Percentiles rank a stretch among this genome's conserved stretches.
phyloP scores from a whole-genome alignment of 2,888 invertebrate genomes.

The Pharmacophagus antenor region DNA sequence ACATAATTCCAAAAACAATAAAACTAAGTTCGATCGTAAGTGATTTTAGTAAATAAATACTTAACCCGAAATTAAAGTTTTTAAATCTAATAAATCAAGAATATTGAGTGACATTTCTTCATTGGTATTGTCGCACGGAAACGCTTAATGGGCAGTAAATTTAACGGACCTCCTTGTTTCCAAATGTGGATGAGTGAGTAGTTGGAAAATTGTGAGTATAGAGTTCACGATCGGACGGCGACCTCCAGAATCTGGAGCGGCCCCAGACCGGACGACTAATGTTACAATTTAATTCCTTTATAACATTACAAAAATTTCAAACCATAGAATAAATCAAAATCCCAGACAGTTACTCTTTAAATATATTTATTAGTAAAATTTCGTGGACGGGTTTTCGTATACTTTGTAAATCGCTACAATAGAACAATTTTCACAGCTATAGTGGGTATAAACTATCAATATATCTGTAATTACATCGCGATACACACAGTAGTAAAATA shows the following conservation, averaged over 20 bases:
- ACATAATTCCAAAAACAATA: too few relatives aligned
- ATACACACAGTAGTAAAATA: too few relatives aligned
- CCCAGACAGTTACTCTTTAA: too few relatives aligned
- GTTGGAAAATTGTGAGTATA: conserved; percentile 43
- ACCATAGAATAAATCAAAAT: too few relatives aligned
- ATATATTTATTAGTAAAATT: too few relatives aligned
- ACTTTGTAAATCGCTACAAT: too few relatives aligned
- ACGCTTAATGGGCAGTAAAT: conserved; percentile 1
- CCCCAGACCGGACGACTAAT: conserved; percentile 36
- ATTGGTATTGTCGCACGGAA: conserved; percentile 1
- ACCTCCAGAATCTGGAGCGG: conserved; percentile 71
- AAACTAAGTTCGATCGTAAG: not conserved
- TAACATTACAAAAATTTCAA: not conserved
- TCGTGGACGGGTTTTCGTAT: too few relatives aligned
- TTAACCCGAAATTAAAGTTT: not conserved
- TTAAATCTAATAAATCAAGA: not conserved
- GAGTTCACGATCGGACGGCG: conserved; percentile 75
- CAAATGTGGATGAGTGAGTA: conserved; percentile 32
- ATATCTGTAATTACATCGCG: too few relatives aligned
- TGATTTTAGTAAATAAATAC: not conserved
- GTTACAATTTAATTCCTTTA: not conserved
- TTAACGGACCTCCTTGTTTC: conserved; percentile 18
- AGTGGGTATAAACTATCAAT: too few relatives aligned
- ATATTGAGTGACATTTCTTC: not conserved
- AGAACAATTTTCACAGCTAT: too few relatives aligned